Evolutionary conservation across 2,797 vertebrate species (phyloP), one percentile per base, ranked within the genome.

Genomic region (Phalloptychus januarius): DNA sequence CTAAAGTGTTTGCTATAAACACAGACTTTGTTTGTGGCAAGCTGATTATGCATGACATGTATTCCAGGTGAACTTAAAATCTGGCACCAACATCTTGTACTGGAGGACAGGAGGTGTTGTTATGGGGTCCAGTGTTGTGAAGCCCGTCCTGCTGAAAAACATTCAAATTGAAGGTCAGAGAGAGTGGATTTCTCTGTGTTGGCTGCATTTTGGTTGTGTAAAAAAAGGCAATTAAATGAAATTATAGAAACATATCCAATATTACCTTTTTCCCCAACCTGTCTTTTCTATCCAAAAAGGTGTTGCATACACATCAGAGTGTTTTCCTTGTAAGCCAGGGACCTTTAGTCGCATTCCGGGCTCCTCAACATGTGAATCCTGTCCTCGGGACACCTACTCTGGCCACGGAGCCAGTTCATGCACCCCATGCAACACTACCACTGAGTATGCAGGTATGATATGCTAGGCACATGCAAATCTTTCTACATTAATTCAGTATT

Each of bases 101-200:
- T 99, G 98, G 98, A 97, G 98, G 90, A 99, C 98, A 7, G 98
- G 97, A 10, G 97, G 97, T 20, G 96, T 99, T 82, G 92, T 97
- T 18, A 95, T 99, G 94, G 97, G 96, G 0, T 94, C 95, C 25
- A 98, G 98, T 94, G 96, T 95, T 16, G 96, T 97, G 83, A 99
- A 99, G 83, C 97, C 97, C 25, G 97, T 97, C 75, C 86, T 99
- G 63, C 92, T 99, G 85, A 99, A 97, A 95, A 99, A 98, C 85
- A 94, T 99, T 90, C 96, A 97, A 52, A 99, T 99, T 85, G 97
- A 99, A 96, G 98, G 98, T 99, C 91, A 76, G 75, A 73, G 25
- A 77, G 33, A 5, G 18, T 40, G 42, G 23, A 23, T 45, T 36
- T 36, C 18, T 0, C 4, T 2, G 0, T 18, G 20, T 50, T 48